Evolutionary conservation across 2,797 vertebrate genomes (phyloP).

Genomic region (Tolypeutes matacus): DNA sequence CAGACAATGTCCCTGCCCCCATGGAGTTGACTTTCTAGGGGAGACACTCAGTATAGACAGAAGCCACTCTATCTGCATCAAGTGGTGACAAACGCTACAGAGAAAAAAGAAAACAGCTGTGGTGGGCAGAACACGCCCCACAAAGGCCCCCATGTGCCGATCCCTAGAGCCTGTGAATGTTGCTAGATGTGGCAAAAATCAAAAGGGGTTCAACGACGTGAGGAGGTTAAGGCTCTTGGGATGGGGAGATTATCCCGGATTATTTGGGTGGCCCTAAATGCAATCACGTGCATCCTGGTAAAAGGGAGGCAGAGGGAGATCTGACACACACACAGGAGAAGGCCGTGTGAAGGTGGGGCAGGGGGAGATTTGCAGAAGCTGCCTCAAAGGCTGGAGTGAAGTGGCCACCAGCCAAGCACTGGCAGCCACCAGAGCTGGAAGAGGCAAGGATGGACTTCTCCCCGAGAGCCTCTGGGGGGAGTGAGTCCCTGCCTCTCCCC

Average conservation of each 20-base stretch:
- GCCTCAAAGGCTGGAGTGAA: not conserved
- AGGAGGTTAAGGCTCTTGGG: not conserved
- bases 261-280: not conserved
- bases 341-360: not conserved
- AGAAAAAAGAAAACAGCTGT: not conserved
- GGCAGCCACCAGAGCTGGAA: not conserved
- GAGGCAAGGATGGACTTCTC: not conserved
- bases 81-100: not conserved
- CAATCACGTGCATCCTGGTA: not conserved
- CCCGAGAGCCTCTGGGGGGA: not conserved
- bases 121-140: not conserved
- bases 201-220: not conserved
- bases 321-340: not conserved
- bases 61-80: not conserved
- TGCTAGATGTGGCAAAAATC: not conserved
- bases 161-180: not conserved
- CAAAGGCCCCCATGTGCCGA: not conserved
- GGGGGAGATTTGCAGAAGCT: not conserved
- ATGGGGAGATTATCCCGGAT: not conserved
- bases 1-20: not conserved
- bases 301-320: not conserved
- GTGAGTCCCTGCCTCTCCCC: not conserved
- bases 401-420: not conserved
- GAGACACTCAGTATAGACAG: not conserved
- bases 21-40: not conserved